Base-by-base conservation (phyloP, 2,113 vertebrate species). In the Argyrosomus japonicus region DNA sequence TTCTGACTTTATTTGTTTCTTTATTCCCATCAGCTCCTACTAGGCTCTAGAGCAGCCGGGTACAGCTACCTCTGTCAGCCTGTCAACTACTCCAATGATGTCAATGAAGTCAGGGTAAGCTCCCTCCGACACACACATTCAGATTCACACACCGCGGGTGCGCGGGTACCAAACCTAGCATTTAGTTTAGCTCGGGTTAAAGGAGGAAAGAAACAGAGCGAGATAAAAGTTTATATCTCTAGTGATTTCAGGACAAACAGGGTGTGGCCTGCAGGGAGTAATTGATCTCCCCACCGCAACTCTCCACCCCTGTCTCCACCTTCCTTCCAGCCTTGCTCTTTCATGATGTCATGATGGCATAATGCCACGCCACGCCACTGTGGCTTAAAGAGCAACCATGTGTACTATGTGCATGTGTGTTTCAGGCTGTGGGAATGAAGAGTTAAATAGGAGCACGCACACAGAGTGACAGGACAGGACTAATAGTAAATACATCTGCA, bases 41-140 rank as follows among this genome's bases (percentile, higher is more conserved):
- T 98, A 91, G 97, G 93, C 64, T 97, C 97, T 58, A 96, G 95
- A 95, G 96, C 97, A 87, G 98, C 97, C 50, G 97, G 97, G 65
- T 99, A 99, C 94, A 99, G 97, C 93, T 99, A 98, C 92, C 95
- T 99, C 92, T 99, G 98, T 93, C 98, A 99, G 92, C 95, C 95
- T 82, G 98, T 99, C 90, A 97, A 96, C 94, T 99, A 99, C 93
- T 98, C 98, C 68, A 95, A 97, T 80, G 96, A 99, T 60, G 95
- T 97, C 85, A 96, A 99, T 84, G 98, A 99, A 98, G 97, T 99
- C 94, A 97, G 98, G 95, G 98, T 99, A 91, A 97, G 97, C 94
- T 89, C 11, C 57, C 17, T 18, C 53, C 6, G 36, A 32, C 29
- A 47, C 54, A 60, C 43, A 40, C 36, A 71, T 78, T 29, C 0